Percentiles rank a stretch among this genome's conserved stretches.
Evolutionary conservation across 2,113 vertebrate genomes (phyloP).

Genomic region (Pachycephala philippinensis): DNA sequence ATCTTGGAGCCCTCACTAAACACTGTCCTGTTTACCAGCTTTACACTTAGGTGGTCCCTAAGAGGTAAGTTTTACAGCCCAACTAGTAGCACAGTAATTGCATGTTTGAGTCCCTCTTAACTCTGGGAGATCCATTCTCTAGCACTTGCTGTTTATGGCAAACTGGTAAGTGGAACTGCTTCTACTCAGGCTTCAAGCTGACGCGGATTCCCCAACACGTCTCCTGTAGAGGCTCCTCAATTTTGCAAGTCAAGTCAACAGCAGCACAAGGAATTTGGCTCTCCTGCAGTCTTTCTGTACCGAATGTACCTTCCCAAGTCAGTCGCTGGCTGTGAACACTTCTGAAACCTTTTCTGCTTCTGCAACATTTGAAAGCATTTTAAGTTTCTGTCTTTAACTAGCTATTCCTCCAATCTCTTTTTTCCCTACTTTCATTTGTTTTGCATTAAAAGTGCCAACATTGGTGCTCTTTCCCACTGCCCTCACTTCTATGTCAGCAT

Average conservation of each 20-base stretch:
- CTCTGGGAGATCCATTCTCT: neutral
- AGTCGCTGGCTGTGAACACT: neutral
- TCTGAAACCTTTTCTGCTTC: neutral
- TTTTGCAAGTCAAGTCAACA: neutral
- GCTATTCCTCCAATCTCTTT: neutral
- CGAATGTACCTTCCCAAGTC: neutral
- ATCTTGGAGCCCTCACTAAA: neutral
- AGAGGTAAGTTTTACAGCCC: neutral
- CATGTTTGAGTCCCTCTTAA: neutral
- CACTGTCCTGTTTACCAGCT: neutral
- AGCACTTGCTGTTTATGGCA: neutral
- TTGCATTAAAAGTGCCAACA: neutral
- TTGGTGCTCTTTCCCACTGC: neutral
- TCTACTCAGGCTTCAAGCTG: neutral
- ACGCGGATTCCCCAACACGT: fast-evolving
- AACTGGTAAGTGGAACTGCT: neutral
- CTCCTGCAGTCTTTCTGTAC: neutral
- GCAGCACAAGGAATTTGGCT: neutral
- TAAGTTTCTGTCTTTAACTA: neutral
- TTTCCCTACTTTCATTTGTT: neutral
- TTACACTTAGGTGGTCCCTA: neutral
- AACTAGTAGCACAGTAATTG: fast-evolving
- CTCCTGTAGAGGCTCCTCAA: neutral
- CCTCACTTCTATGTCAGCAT: neutral
- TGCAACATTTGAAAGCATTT: neutral